Evolutionary conservation across 2,113 vertebrate genomes (phyloP).

Genomic region (Gavia stellata): DNA sequence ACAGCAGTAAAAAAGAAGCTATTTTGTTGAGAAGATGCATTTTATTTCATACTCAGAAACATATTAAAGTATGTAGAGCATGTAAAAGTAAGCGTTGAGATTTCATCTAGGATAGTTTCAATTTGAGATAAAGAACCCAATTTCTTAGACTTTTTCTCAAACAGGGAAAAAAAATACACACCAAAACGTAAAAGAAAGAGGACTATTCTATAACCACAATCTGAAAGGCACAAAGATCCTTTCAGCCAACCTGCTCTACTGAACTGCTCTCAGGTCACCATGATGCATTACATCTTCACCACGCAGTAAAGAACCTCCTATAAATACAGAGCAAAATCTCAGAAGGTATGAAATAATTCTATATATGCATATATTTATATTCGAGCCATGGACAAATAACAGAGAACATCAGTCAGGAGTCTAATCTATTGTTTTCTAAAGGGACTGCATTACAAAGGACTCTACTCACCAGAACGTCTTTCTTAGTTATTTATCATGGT

Average conservation of each 20-base stretch:
- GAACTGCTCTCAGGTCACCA: neutral
- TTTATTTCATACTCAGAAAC: constrained; percentile 26
- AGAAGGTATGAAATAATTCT: neutral
- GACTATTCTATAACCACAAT: neutral
- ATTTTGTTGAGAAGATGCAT: constrained; percentile 29
- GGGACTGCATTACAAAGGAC: neutral
- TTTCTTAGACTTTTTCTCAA: neutral
- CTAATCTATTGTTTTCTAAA: neutral
- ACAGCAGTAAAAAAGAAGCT: constrained; percentile 19
- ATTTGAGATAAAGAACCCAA: constrained; percentile 15
- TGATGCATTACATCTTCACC: no score
- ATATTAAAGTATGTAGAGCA: constrained; percentile 16
- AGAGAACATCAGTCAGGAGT: neutral
- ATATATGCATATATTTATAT: neutral
- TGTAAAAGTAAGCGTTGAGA: constrained; percentile 35
- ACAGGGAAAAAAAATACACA: neutral
- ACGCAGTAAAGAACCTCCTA: neutral
- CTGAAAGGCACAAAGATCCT: neutral
- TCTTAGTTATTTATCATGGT: neutral
- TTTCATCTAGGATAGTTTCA: constrained; percentile 2
- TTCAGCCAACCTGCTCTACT: neutral
- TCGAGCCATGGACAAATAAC: neutral
- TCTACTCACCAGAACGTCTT: neutral
- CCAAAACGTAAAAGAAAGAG: neutral
- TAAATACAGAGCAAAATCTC: neutral